Evolutionary conservation across 2,113 vertebrate genomes (phyloP), one percentile per base, ranked within the genome.

Genomic region (Stegastes partitus): DNA sequence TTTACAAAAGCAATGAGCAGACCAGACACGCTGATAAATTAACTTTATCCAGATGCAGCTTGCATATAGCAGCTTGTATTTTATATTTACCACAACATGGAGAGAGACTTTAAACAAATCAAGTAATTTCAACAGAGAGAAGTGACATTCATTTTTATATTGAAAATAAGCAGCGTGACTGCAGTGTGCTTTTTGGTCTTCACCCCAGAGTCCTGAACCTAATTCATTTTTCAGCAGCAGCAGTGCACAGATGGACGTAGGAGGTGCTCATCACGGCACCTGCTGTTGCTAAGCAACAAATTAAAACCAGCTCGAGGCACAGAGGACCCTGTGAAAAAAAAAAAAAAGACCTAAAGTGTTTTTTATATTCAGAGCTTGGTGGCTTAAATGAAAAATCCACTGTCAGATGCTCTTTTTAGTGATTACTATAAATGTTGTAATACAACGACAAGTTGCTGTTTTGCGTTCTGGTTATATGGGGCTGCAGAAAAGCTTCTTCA

Each of bases 211-310:
- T 57, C 15, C 34, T 68, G 34, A 68, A 28, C 49, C 25, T 18
- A 18, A 42, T n/a, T 53, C 0, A 26, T 22, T 44, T 58, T 31
- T 25, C 44, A 28, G 70, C 58, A 66, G 68, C 49, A 51, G 58
- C 64, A 15, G 37, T 3, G 16, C 42, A 74, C 78, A 77, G 75
- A 88, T 56, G 64, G 67, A 85, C 76, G 75, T 71, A 44, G 77
- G 75, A 82, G 57, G 72, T 62, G 25, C 28, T 61, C 18, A 23
- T 66, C 11, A 19, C 22, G 53, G 14, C 78, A 79, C 79, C 66
- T 85, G 69, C 78, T 75, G 80, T 88, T 85, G 61, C 82, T 66
- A 57, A 54, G 70, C 77, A 73, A 81, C 74, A 61, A 71, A 55
- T 81, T 71, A 74, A 83, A 68, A 28, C 31, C 77, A 56, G 56